phyloP scores from a whole-genome alignment of 2,113 vertebrate genomes.

The Boleophthalmus pectinirostris region DNA sequence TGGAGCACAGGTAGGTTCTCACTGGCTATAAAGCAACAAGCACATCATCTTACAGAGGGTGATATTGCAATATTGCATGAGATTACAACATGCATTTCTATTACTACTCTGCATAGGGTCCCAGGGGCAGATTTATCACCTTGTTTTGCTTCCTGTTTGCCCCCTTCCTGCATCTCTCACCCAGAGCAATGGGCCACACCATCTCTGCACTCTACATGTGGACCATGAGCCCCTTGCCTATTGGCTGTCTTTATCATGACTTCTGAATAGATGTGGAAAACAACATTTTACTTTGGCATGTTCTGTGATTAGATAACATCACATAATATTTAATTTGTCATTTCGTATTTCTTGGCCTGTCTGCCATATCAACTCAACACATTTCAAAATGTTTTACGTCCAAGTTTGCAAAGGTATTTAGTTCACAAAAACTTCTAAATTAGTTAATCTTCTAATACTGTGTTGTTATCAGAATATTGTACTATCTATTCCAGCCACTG shows the following conservation, averaged over 20 bases:
- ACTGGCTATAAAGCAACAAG: conserved; percentile 14
- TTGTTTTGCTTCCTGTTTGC: conserved; percentile 72
- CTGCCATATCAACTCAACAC: background rate
- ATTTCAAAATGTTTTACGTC: background rate
- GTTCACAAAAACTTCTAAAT: background rate
- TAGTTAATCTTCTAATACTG: background rate
- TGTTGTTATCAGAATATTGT: background rate
- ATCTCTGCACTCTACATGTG: conserved; percentile 43
- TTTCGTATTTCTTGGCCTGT: background rate
- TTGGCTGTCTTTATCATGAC: conserved; percentile 75
- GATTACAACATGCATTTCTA: conserved; percentile 72
- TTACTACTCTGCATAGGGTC: conserved; percentile 76
- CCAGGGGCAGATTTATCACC: conserved; percentile 74
- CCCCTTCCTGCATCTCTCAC: conserved; percentile 70
- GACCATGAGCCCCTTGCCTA: too few relatives aligned
- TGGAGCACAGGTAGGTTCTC: conserved; percentile 5
- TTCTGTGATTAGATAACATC: background rate
- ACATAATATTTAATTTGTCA: too few relatives aligned
- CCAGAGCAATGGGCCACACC: conserved; percentile 61
- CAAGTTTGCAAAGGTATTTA: background rate
- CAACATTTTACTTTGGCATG: too few relatives aligned
- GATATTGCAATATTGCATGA: conserved; percentile 23
- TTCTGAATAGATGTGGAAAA: conserved; percentile 10
- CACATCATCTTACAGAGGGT: conserved; percentile 13
- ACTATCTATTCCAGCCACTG: conserved; percentile 6